Conservation (phyloP, 2,888 invertebrate genomes). For the Dynastes hyllus region DNA sequence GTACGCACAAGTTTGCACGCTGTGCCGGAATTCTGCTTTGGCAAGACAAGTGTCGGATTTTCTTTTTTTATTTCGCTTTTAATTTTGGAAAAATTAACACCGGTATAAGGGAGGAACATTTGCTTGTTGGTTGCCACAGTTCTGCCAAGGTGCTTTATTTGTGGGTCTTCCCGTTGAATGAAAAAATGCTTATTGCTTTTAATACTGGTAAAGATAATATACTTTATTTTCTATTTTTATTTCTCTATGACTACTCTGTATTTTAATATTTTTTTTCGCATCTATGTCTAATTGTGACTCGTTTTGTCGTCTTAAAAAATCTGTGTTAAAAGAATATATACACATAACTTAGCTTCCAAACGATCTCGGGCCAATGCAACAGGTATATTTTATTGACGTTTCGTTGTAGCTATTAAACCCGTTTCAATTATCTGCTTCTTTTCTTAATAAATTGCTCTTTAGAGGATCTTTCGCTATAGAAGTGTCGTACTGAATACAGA, state of each 20-base stretch:
- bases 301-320: slow-evolving; percentile 3
- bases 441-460: slow-evolving; percentile 21
- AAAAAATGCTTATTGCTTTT: slow-evolving; percentile 45
- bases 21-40: slow-evolving; percentile 37
- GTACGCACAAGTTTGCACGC: slow-evolving; percentile 41
- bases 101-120: slow-evolving; percentile 9
- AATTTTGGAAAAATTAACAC: slow-evolving; percentile 25
- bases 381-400: slow-evolving; percentile 46
- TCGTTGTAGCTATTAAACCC: neutral
- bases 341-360: slow-evolving; percentile 18
- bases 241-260: slow-evolving; percentile 6
- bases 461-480: neutral
- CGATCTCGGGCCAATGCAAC: slow-evolving; percentile 40
- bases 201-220: slow-evolving; percentile 44
- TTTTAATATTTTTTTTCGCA: slow-evolving; percentile 29
- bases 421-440: slow-evolving; percentile 24
- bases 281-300: slow-evolving; percentile 3
- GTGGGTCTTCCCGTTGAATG: slow-evolving; percentile 43
- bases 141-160: slow-evolving; percentile 42
- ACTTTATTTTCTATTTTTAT: slow-evolving; percentile 27
- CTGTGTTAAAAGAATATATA: slow-evolving; percentile 12
- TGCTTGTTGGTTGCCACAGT: slow-evolving; percentile 42
- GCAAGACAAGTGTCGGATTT: slow-evolving; percentile 30
- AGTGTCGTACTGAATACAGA: neutral
- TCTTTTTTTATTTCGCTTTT: slow-evolving; percentile 28